Conservation (phyloP, 2,797 vertebrate species). For the Sphenodon punctatus region DNA sequence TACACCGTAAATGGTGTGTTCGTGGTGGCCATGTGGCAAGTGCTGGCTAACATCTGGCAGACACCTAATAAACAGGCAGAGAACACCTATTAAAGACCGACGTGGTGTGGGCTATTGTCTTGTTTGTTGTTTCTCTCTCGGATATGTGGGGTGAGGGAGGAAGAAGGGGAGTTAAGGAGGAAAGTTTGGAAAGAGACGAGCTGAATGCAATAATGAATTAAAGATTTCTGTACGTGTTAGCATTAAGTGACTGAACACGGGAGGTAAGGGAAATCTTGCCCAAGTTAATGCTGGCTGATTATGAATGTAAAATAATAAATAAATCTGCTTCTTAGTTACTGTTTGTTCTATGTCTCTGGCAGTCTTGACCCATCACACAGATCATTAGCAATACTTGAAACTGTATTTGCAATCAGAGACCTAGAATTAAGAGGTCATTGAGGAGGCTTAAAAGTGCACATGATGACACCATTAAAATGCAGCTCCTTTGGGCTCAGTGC, state of each 20-base stretch:
- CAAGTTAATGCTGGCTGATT: slow-evolving; percentile 40
- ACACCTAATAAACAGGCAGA: too few relatives aligned
- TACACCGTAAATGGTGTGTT: too few relatives aligned
- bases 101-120: too few relatives aligned
- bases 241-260: not conserved
- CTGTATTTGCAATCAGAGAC: not conserved
- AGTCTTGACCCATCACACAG: not conserved
- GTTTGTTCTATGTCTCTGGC: slow-evolving; percentile 16
- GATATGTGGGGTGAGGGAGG: not conserved
- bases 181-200: not conserved
- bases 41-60: too few relatives aligned
- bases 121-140: too few relatives aligned
- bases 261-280: slow-evolving; percentile 6
- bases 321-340: slow-evolving; percentile 16
- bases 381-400: not conserved
- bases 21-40: too few relatives aligned
- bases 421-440: slow-evolving; percentile 11
- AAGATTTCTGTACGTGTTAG: not conserved
- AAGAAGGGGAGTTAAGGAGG: not conserved
- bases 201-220: not conserved
- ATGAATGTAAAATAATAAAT: slow-evolving; percentile 17
- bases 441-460: not conserved
- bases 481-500: not conserved
- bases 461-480: not conserved
- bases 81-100: too few relatives aligned